These are phyloP conservation scores for Scaptomyza polygonia DNA, from an alignment of 2,888 invertebrate genomes.

Conservation along the genomic window DNA sequence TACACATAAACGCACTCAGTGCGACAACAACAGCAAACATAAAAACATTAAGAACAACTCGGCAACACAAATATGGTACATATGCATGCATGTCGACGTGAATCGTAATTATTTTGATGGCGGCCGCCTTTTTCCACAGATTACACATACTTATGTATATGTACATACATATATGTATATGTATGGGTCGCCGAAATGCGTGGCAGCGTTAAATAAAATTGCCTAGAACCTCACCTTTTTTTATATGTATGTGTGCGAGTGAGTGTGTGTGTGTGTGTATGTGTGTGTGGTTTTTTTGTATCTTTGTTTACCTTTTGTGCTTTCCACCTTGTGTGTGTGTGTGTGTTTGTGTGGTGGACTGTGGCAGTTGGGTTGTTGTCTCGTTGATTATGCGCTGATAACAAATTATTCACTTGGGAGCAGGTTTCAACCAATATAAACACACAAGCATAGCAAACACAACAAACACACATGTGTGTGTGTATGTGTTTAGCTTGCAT, in stretches of 20 bases:
- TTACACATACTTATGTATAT: conserved; percentile 12
- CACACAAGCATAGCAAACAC: conserved; percentile 30
- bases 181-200: conserved; percentile 41
- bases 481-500: conserved; percentile 55
- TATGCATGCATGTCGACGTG: conserved; percentile 72
- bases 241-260: conserved; percentile 10
- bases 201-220: conserved; percentile 68
- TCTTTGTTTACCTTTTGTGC: conserved; percentile 52
- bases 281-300: conserved; percentile 21
- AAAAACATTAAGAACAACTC: conserved; percentile 33
- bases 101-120: conserved; percentile 82
- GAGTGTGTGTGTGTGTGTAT: not conserved
- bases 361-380: conserved; percentile 54
- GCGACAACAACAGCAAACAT: conserved; percentile 31
- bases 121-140: conserved; percentile 67
- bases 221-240: conserved; percentile 66
- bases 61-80: conserved; percentile 37
- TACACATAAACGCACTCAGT: conserved; percentile 80
- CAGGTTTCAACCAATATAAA: conserved; percentile 63
- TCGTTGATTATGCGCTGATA: conserved; percentile 81
- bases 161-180: conserved; percentile 3
- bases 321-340: conserved; percentile 16
- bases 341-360: conserved; percentile 27
- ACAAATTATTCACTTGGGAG: conserved; percentile 81
- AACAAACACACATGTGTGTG: conserved; percentile 28